phyloP scores from a whole-genome alignment of 2,113 vertebrate genomes.

The Peromyscus maniculatus region DNA sequence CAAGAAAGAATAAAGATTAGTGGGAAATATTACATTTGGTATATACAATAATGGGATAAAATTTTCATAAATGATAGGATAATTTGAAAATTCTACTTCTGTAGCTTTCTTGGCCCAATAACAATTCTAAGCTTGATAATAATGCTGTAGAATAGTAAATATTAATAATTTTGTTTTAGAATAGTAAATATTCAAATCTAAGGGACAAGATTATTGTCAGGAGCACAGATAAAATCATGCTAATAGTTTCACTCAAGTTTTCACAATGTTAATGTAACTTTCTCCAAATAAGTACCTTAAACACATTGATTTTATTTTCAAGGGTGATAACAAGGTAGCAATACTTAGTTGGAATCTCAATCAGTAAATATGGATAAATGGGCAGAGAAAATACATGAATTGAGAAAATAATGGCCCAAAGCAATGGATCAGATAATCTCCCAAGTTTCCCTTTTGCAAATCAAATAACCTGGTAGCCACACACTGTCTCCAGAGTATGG shows the following conservation, averaged over 20 bases:
- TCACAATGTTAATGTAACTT: not conserved
- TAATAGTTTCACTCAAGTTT: not conserved
- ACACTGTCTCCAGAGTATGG: not conserved
- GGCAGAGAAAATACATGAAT: not conserved
- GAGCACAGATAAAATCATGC: not conserved
- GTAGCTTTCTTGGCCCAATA: not conserved
- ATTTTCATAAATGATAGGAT: not conserved
- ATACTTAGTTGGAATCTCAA: not conserved
- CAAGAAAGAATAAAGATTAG: not conserved
- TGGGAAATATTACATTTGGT: not conserved
- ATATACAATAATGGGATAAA: not conserved
- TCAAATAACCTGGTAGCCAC: not conserved
- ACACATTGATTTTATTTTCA: not conserved
- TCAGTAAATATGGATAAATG: not conserved
- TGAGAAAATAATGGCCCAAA: not conserved
- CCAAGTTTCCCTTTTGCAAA: not conserved
- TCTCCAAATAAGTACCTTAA: not conserved
- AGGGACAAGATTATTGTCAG: not conserved
- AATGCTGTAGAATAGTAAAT: slow-evolving; percentile 15
- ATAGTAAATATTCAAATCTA: slow-evolving; percentile 29
- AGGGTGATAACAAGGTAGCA: not conserved
- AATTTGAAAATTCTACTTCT: slow-evolving; percentile 17
- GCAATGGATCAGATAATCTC: not conserved
- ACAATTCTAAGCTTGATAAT: slow-evolving; percentile 40
- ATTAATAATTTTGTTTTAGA: slow-evolving; percentile 25